A percentile compares a stretch with the other conserved stretches of the same genome.
These are phyloP conservation scores for Frieseomelitta varia DNA, from an alignment of 1,140 invertebrate species.

Conservation along the genomic window DNA sequence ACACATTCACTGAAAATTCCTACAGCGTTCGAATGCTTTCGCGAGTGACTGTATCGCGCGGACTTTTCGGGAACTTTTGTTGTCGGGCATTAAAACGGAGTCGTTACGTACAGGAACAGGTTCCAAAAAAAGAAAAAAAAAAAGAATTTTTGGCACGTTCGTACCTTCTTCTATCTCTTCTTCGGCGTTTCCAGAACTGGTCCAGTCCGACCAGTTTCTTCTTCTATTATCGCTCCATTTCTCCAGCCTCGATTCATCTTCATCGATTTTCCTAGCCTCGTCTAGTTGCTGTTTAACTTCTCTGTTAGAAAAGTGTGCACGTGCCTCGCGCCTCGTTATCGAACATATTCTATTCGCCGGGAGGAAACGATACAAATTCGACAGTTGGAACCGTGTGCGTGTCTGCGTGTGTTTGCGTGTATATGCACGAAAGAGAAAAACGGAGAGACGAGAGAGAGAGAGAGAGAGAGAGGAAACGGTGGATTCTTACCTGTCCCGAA, in stretches of 20 bases:
- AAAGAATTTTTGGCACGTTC: slow-evolving; percentile 45
- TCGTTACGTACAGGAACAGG: slow-evolving; percentile 49
- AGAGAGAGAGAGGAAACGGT: slow-evolving; percentile 22
- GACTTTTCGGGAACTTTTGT: slow-evolving; percentile 47
- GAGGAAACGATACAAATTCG: not conserved
- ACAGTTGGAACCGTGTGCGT: slow-evolving; percentile 18
- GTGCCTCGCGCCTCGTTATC: slow-evolving; percentile 38
- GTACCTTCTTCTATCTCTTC: slow-evolving; percentile 56
- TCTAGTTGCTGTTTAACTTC: slow-evolving; percentile 8
- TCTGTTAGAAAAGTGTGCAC: slow-evolving; percentile 53
- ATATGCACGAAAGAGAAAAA: not conserved
- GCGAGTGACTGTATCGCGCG: slow-evolving; percentile 8
- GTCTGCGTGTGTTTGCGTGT: not conserved
- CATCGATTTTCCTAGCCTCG: not conserved
- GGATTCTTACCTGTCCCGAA: slow-evolving; percentile 41
- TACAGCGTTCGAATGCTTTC: too few relatives aligned
- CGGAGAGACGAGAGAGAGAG: slow-evolving; percentile 3
- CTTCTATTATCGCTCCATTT: not conserved
- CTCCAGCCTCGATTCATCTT: slow-evolving; percentile 8
- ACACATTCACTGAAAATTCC: too few relatives aligned
- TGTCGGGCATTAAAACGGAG: slow-evolving; percentile 61
- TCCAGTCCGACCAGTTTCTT: slow-evolving; percentile 12
- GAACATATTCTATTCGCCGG: not conserved
- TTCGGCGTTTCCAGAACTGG: not conserved
- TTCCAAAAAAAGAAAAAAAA: slow-evolving; percentile 35